Base-by-base conservation (phyloP, 2,797 vertebrate genomes). In the Coregonus suidteri region DNA sequence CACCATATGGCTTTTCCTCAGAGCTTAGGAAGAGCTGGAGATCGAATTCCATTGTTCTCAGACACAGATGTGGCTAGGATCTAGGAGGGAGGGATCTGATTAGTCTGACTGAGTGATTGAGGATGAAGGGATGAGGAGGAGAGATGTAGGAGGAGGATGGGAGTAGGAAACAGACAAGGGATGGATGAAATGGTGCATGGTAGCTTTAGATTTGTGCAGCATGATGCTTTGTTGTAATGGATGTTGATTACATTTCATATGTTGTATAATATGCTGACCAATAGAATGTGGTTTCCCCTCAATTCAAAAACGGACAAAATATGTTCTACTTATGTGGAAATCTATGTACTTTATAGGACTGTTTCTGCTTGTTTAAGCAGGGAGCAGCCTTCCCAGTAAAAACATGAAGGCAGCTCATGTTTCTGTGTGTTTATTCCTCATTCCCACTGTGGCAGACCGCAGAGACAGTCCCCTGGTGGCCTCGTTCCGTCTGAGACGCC, bases 391-490 rank as follows among this genome's bases (percentile, higher is more conserved):
- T 75, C 77, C 75, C 73, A 79, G 70, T 7, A 80, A 78, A 82
- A 69, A 15, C 30, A 85, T 85, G 20, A 9, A 65, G 74, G 37
- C 76, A 52, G 84, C 82, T 88, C 84, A 35, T 79, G 81, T 91
- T 91, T 86, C 83, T 71, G 75, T 79, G 80, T 81, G 75, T 83
- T 83, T 82, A 81, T 85, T 56, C 79, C 84, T 79, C 41, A 6
- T 79, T 82, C 84, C 86, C 79, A 37, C 83, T 84, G 87, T 15
- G 86, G 88, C 73, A 47, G 74, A 88, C 90, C 90, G 70, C 89
- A 87, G 84, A 88, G 85, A 88, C 84, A 83, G 82, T 77, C 82
- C 79, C 82, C 75, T 13, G 76, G 85, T 83, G 86, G 88, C 85
- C 85, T 84, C 66, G 77, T 53, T 9, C 71, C 14, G 71, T 34